A percentile compares a stretch with the other conserved stretches of the same genome.
phyloP scores from a whole-genome alignment of 2,113 vertebrate species.

The Micronycteris hirsuta region DNA sequence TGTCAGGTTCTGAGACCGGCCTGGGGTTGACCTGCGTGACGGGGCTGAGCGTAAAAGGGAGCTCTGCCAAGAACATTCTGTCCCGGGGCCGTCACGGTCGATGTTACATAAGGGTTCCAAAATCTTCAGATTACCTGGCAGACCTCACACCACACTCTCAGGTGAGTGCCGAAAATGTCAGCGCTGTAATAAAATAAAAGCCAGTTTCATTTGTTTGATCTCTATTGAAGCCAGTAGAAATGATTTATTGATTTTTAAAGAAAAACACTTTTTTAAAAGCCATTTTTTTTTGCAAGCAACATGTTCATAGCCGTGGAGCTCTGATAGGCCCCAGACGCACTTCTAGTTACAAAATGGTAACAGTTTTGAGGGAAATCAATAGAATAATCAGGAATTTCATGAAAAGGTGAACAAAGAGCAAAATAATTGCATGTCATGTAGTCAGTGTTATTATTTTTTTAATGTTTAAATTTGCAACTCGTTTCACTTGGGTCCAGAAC shows the following conservation, averaged over 20 bases:
- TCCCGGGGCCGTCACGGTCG: background rate
- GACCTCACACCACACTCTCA: constrained; percentile 1
- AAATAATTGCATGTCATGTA: background rate
- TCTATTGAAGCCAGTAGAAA: constrained; percentile 52
- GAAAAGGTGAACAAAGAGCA: constrained; percentile 26
- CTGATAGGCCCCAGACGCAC: background rate
- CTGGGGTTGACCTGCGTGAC: background rate
- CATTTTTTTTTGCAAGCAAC: background rate
- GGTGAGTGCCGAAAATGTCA: constrained; percentile 56
- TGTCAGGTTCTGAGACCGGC: background rate
- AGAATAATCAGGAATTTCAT: constrained; percentile 52
- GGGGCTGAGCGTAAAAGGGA: background rate
- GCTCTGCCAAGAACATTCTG: background rate
- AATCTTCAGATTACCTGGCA: constrained; percentile 30
- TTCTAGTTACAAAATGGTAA: constrained; percentile 47
- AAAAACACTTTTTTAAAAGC: constrained; percentile 53
- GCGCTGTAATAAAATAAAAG: constrained; percentile 59
- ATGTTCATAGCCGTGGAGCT: constrained; percentile 9
- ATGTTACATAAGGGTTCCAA: constrained; percentile 32
- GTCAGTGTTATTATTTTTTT: background rate
- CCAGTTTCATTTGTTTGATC: constrained; percentile 59
- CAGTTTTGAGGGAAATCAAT: constrained; percentile 58
- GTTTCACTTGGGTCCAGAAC: background rate
- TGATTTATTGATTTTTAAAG: constrained; percentile 66
- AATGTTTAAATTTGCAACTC: background rate